A percentile compares a stretch with the other conserved stretches of the same genome.
Conservation (phyloP, 2,888 invertebrate species). For the Labia minor region DNA sequence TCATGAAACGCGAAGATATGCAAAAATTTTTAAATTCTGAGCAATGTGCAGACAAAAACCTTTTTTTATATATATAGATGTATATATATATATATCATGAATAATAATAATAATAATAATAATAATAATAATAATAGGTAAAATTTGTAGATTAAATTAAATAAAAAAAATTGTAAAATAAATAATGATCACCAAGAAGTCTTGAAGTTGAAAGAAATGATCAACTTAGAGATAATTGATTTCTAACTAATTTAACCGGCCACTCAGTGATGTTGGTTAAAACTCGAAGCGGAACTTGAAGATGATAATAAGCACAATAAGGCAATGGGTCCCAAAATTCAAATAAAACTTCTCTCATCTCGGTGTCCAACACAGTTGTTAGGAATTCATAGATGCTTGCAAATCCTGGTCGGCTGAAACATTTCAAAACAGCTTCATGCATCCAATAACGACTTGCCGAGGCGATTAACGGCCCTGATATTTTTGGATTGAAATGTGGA, state of each 20-base stretch:
- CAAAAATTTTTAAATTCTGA: too few species aligned
- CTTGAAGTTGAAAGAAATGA: neutral
- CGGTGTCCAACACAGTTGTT: slow-evolving; percentile 49
- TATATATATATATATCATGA: too few species aligned
- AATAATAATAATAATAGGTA: too few species aligned
- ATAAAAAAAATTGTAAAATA: too few species aligned
- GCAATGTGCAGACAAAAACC: too few species aligned
- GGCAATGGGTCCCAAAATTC: slow-evolving; percentile 77
- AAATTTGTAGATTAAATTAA: too few species aligned
- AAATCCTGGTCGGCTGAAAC: slow-evolving; percentile 39
- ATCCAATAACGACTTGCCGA: slow-evolving; percentile 45
- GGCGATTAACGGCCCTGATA: slow-evolving; percentile 42
- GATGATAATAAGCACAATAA: slow-evolving; percentile 74
- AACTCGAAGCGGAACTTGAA: slow-evolving; percentile 54
- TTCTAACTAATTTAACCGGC: neutral
- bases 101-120: too few species aligned
- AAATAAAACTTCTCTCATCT: slow-evolving; percentile 69
- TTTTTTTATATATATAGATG: too few species aligned
- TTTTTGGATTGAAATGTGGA: slow-evolving; percentile 46
- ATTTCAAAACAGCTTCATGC: slow-evolving; percentile 45
- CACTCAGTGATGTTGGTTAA: neutral
- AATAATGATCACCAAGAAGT: too few species aligned
- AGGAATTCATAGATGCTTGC: slow-evolving; percentile 48
- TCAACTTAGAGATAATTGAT: neutral
- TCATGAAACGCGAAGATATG: too few species aligned